Percentiles rank a stretch among this genome's conserved stretches.
Conservation (phyloP, 30 jellyfish, hydroid and myxozoan species). For the Catostylus mosaicus region DNA sequence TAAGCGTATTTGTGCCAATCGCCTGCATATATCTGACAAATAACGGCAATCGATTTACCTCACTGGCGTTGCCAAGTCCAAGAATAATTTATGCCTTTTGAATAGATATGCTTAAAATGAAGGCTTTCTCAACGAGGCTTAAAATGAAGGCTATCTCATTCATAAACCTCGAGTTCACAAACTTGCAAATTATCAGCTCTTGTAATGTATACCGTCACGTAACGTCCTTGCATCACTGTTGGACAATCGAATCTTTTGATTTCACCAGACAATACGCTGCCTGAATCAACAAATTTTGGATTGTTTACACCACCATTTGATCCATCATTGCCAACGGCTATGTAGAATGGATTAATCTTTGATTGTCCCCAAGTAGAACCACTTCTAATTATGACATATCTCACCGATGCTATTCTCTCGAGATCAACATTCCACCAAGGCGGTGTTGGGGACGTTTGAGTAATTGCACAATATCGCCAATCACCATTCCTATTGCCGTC, state of each 20-base stretch:
- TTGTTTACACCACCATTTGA: conserved; percentile 18
- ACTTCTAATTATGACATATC: neutral
- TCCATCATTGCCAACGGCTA: conserved; percentile 8
- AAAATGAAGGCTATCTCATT: no score
- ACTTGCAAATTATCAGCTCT: neutral
- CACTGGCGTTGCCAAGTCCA: no score
- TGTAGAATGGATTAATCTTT: neutral
- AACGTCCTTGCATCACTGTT: conserved; percentile 16
- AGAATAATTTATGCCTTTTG: no score
- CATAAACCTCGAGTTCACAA: conserved; percentile 37
- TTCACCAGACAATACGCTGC: neutral
- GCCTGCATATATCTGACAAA: no score
- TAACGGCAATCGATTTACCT: no score
- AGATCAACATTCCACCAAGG: conserved; percentile 44
- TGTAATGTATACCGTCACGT: neutral
- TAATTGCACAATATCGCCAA: neutral
- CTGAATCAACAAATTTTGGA: neutral
- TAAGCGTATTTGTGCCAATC: no score
- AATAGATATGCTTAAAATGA: neutral
- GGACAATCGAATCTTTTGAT: neutral
- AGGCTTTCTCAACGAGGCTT: neutral
- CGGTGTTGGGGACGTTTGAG: neutral
- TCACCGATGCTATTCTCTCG: neutral
- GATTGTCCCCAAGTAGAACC: neutral
- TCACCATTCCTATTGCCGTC: conserved; percentile 5